Conservation (phyloP, 2,888 invertebrate species). For the Pollenia amentaria region DNA sequence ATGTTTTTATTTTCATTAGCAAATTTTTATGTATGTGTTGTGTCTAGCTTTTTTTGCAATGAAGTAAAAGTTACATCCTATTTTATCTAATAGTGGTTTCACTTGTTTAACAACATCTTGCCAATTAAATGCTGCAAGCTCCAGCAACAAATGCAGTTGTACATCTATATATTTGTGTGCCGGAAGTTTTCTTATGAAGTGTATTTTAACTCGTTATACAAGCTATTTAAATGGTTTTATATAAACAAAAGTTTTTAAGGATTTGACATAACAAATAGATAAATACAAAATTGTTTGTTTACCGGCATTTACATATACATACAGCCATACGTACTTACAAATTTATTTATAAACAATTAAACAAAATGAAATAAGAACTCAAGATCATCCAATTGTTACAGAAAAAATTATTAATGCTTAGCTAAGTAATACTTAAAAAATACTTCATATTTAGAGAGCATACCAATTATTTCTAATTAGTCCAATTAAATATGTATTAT, state of each 20-base stretch:
- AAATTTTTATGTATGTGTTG: not conserved
- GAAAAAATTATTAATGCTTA: too few relatives aligned
- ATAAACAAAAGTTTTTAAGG: not conserved
- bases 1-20: slow-evolving; percentile 46
- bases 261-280: not conserved
- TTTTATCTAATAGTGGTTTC: slow-evolving; percentile 66
- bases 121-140: slow-evolving; percentile 36
- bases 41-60: slow-evolving; percentile 19
- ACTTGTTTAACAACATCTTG: slow-evolving; percentile 69
- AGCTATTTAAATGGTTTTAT: slow-evolving; percentile 37
- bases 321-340: not conserved
- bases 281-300: not conserved
- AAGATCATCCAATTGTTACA: too few relatives aligned
- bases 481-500: too few relatives aligned
- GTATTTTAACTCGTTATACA: slow-evolving; percentile 63
- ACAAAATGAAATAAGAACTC: too few relatives aligned
- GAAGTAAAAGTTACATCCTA: slow-evolving; percentile 62
- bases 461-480: too few relatives aligned
- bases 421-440: too few relatives aligned
- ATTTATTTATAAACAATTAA: not conserved
- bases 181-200: slow-evolving; percentile 67
- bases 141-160: slow-evolving; percentile 12
- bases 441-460: too few relatives aligned
- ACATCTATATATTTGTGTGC: slow-evolving; percentile 57
- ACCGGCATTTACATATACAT: not conserved